Evolutionary conservation across 2,888 invertebrate species (phyloP).

Genomic region (Drosophila percnosoma): DNA sequence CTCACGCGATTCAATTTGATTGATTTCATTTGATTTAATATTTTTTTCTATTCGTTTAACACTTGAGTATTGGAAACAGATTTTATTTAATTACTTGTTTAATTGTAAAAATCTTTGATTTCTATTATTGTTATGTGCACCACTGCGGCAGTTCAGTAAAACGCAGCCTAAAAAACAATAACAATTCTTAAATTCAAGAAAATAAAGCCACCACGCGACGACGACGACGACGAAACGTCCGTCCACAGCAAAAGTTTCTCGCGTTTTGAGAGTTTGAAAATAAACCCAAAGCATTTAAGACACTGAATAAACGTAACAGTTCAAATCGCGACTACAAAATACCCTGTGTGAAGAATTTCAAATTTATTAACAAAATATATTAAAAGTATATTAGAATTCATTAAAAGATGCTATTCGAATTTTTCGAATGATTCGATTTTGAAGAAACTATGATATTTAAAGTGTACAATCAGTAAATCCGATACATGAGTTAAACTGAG

Average conservation of each 20-base stretch:
- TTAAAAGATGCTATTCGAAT: neutral
- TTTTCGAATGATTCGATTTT: neutral
- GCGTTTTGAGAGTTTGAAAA: constrained; percentile 53
- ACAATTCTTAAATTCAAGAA: constrained; percentile 49
- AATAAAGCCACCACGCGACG: constrained; percentile 52
- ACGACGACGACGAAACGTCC: constrained; percentile 51
- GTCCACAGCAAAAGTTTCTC: constrained; percentile 61
- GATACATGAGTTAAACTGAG: neutral
- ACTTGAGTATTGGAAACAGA: constrained; percentile 12
- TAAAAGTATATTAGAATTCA: neutral
- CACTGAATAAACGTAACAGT: neutral
- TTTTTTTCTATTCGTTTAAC: neutral
- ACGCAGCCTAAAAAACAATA: constrained; percentile 42
- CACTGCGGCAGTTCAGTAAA: constrained; percentile 33
- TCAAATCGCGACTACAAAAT: neutral
- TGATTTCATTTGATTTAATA: constrained; percentile 10
- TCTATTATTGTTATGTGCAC: constrained; percentile 26
- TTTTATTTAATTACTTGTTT: constrained; percentile 1
- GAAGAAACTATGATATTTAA: neutral
- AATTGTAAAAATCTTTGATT: neutral
- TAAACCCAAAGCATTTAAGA: constrained; percentile 29
- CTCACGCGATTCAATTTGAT: constrained; percentile 18
- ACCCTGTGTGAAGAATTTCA: constrained; percentile 22
- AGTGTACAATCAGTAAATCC: neutral
- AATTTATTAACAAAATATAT: neutral